These are phyloP conservation scores for Chiridota heheva DNA, from an alignment of 35 echinoderm and acorn worm species.

Conservation along the genomic window DNA sequence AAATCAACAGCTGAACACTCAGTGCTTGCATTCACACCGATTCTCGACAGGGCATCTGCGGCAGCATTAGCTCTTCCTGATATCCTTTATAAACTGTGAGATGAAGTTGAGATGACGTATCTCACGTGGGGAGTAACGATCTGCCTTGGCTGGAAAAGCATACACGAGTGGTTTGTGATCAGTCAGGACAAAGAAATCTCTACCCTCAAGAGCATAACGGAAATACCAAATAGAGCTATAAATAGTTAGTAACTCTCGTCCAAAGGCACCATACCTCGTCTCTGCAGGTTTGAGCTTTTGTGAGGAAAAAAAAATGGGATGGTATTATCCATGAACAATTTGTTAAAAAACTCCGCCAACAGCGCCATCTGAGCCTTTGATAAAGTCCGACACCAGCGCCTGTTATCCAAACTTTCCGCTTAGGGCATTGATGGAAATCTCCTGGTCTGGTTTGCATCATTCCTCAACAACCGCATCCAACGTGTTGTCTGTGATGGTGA, in stretches of 20 bases:
- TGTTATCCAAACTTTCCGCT: too few species aligned
- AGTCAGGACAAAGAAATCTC: not conserved
- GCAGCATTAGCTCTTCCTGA: conserved; percentile 24
- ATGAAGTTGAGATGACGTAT: conserved; percentile 28
- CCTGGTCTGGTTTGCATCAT: too few species aligned
- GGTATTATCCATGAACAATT: not conserved
- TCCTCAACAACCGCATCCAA: too few species aligned
- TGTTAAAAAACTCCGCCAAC: conserved; percentile 35
- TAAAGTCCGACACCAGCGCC: too few species aligned
- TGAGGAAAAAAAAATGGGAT: conserved; percentile 42
- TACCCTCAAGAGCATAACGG: not conserved
- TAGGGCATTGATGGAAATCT: too few species aligned
- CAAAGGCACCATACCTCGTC: conserved; percentile 31
- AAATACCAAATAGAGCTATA: conserved; percentile 30
- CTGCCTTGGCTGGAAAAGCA: conserved; percentile 1
- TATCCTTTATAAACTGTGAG: conserved; percentile 14
- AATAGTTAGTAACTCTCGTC: conserved; percentile 5
- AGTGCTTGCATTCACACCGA: too few species aligned
- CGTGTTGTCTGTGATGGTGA: too few species aligned
- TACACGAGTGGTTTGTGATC: conserved; percentile 1
- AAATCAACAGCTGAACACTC: too few species aligned
- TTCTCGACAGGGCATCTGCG: conserved; percentile 1
- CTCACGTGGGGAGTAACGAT: conserved; percentile 4
- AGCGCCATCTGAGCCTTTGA: conserved; percentile 28
- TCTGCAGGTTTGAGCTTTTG: conserved; percentile 18